Percentiles rank a stretch among this genome's conserved stretches.
Conservation (phyloP, 1,140 invertebrate species). For the Goniozus legneri region DNA sequence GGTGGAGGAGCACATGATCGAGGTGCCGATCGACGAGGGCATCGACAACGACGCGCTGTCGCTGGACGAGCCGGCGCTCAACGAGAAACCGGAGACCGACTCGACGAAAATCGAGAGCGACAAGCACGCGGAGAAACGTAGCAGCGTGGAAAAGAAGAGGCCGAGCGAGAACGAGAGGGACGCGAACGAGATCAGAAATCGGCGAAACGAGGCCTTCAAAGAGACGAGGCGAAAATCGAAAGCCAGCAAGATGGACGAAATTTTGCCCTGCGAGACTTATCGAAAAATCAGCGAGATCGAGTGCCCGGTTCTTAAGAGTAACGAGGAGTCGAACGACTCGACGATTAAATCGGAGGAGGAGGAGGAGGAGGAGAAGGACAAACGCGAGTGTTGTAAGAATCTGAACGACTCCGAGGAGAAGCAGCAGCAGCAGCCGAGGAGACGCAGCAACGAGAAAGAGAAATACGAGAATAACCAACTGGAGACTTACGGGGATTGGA, state of each 20-base stretch:
- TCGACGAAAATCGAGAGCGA: background rate
- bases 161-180: too few relatives aligned
- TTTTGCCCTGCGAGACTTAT: constrained; percentile 15
- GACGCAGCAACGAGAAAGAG: too few relatives aligned
- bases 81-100: constrained; percentile 5
- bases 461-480: too few relatives aligned
- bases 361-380: too few relatives aligned
- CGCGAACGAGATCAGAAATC: too few relatives aligned
- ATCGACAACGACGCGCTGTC: constrained; percentile 53
- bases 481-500: background rate
- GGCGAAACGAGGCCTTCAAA: too few relatives aligned
- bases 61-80: constrained; percentile 25
- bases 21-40: constrained; percentile 55
- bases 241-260: too few relatives aligned
- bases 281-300: constrained; percentile 19
- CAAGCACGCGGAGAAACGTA: background rate
- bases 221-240: too few relatives aligned
- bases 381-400: too few relatives aligned
- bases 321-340: background rate
- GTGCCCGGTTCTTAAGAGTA: background rate
- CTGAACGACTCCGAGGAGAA: too few relatives aligned
- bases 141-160: background rate
- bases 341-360: background rate
- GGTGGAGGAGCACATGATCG: constrained; percentile 72
- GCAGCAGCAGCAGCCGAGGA: too few relatives aligned